Base-by-base conservation (phyloP, 2,113 vertebrate species). In the Heterotis niloticus region DNA sequence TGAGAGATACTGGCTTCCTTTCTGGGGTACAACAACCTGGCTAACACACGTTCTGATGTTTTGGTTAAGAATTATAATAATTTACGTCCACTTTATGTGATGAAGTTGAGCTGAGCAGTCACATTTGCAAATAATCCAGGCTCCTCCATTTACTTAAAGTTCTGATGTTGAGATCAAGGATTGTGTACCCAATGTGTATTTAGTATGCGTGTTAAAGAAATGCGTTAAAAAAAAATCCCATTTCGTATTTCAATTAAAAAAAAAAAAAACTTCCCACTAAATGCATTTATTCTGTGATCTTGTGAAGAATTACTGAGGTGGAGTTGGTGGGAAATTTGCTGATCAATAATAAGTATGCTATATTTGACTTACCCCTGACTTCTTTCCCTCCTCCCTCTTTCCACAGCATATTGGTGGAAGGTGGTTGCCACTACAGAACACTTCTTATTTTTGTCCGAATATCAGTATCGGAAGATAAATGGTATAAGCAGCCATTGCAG, bases 1-100 rank as follows among this genome's bases (percentile, higher is more conserved):
- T 73, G 29, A 13, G 9, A 65, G 52, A 79, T 24, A n/a, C 20
- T 13, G 11, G 44, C 62, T 79, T 79, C 78, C 44, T 54, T 64
- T 28, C 69, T 62, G 4, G 3, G n/a, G 1, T 24, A 10, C 7
- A 17, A 54, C 0, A 29, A 16, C 62, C 23, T n/a, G 0, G 59
- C 76, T 51, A 13, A 66, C 64, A 62, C 12, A 26, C 24, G 20
- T 64, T 56, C 34, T 67, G 65, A 29, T 62, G 54, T 23, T 77
- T 17, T n/a, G 20, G 23, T 75, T 60, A 24, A 17, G 24, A 24
- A 59, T 7, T 20, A 28, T 13, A 60, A 74, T 20, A 23, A 18
- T 26, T 29, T 24, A 17, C 28, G 12, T 59, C 52, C 10, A 24
- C 64, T 66, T 24, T 20, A 10, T 24, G 20, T 10, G 10, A 12